These are phyloP conservation scores for Platycheirus albimanus DNA, from an alignment of 2,888 invertebrate genomes.

Conservation along the genomic window DNA sequence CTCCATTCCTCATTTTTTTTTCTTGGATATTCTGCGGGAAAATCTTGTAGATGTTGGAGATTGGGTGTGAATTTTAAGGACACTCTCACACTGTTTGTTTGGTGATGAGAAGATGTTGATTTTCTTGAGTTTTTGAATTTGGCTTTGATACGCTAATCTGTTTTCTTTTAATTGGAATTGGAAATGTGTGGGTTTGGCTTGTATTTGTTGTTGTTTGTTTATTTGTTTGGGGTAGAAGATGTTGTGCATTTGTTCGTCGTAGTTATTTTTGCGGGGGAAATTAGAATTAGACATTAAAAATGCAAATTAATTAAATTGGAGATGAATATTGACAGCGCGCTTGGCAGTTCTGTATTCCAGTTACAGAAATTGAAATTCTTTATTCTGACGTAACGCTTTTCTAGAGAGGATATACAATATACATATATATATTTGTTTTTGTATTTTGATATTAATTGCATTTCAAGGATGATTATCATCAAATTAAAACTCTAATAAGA, in stretches of 20 bases:
- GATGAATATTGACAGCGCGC: not conserved
- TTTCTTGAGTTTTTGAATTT: slow-evolving; percentile 30
- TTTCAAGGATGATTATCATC: too few relatives aligned
- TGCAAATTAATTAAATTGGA: slow-evolving; percentile 46
- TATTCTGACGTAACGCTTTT: too few relatives aligned
- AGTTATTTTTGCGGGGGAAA: not conserved
- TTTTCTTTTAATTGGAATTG: slow-evolving; percentile 65
- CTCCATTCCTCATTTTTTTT: slow-evolving; percentile 9
- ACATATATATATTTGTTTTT: too few relatives aligned
- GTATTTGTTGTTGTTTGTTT: slow-evolving; percentile 30
- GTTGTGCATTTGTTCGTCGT: not conserved
- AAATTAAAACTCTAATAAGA: too few relatives aligned
- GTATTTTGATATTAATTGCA: too few relatives aligned
- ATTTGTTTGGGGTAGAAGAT: slow-evolving; percentile 1
- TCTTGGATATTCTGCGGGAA: not conserved
- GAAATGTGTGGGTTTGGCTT: slow-evolving; percentile 56
- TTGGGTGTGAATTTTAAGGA: slow-evolving; percentile 44
- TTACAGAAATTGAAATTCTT: too few relatives aligned
- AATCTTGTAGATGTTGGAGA: slow-evolving; percentile 34
- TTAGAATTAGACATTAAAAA: slow-evolving; percentile 42
- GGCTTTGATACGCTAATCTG: slow-evolving; percentile 62
- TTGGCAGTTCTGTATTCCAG: too few relatives aligned
- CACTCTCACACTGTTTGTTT: slow-evolving; percentile 19
- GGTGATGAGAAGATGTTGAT: slow-evolving; percentile 40
- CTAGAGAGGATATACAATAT: too few relatives aligned